Base-by-base conservation (phyloP, 2,797 vertebrate genomes). In the Phylloscopus collybita region DNA sequence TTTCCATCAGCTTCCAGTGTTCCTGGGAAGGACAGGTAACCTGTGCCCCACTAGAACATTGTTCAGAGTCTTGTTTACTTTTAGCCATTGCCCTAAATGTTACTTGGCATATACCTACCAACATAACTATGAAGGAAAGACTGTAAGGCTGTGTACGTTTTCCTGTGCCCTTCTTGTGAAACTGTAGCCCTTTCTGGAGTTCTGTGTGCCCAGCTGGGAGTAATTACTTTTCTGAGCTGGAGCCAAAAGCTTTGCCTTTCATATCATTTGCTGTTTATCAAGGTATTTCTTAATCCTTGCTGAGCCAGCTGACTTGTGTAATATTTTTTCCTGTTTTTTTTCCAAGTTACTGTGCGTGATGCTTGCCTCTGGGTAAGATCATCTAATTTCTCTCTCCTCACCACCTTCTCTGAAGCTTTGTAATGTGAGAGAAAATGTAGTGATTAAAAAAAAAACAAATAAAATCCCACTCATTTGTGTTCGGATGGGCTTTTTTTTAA, bases 221-320 rank as follows among this genome's bases (percentile, higher is more conserved):
- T 95, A 95, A 96, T 97, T 97, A 96, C 56, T 91, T 85, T 81
- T 84, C 88, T 94, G 94, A 93, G 60, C 59, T 49, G 51, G 44
- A 92, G 96, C 96, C 96, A 97, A 78, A 86, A 86, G 57, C 61
- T 94, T 95, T 95, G 80, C 88, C 82, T 97, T 97, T 96, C 81
- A 54, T 97, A 96, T 97, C 82, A 79, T 92, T 91, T 94, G 93
- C 90, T 96, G 45, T 97, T 97, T 96, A 97, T 98, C 95, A 96
- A 90, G 92, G 94, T 97, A 95, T 96, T 97, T 96, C 94, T 93
- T 97, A 97, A 96, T 97, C 83, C 90, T 95, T 89, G 61, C 93
- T 92, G 93, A 97, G 96, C 80, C 91, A 94, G 74, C 91, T 95
- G 86, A 91, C 69, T 96, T 94, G 82, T 86, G 72, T 94, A 95